phyloP scores from a whole-genome alignment of 2,888 invertebrate species.

The Aspidiotus destructor region DNA sequence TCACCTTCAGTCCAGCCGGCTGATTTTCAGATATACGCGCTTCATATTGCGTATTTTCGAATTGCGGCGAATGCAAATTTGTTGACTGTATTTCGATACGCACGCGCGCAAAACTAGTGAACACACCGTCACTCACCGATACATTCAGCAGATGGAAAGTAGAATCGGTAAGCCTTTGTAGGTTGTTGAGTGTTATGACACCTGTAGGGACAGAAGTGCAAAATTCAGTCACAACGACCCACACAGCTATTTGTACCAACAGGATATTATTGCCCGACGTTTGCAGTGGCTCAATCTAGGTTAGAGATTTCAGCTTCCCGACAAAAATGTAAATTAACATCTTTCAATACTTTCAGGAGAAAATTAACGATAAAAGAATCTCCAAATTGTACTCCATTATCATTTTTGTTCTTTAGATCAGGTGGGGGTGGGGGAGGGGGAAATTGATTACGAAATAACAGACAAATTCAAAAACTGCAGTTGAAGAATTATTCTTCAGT shows the following conservation, averaged over 20 bases:
- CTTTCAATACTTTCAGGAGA: too few species aligned
- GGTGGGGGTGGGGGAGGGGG: too few species aligned
- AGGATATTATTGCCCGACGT: too few species aligned
- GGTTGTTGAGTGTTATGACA: constrained; percentile 61
- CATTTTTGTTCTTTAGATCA: too few species aligned
- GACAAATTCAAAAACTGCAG: neutral
- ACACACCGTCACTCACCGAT: constrained; percentile 91
- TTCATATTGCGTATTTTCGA: constrained; percentile 66
- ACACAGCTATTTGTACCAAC: too few species aligned
- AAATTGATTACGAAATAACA: neutral
- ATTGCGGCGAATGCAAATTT: constrained; percentile 69
- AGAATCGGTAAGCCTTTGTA: constrained; percentile 60
- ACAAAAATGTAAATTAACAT: too few species aligned
- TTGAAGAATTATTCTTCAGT: neutral
- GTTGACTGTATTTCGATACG: constrained; percentile 68
- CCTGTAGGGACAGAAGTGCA: constrained; percentile 41
- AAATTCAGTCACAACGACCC: too few species aligned
- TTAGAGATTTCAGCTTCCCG: too few species aligned
- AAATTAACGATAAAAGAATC: too few species aligned
- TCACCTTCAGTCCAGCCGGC: constrained; percentile 62
- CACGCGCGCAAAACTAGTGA: constrained; percentile 75
- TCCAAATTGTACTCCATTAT: too few species aligned
- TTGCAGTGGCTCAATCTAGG: too few species aligned
- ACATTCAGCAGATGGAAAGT: constrained; percentile 68
- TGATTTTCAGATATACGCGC: constrained; percentile 73